Base-by-base conservation (phyloP, 2,888 invertebrate species). In the Andrena minutula region DNA sequence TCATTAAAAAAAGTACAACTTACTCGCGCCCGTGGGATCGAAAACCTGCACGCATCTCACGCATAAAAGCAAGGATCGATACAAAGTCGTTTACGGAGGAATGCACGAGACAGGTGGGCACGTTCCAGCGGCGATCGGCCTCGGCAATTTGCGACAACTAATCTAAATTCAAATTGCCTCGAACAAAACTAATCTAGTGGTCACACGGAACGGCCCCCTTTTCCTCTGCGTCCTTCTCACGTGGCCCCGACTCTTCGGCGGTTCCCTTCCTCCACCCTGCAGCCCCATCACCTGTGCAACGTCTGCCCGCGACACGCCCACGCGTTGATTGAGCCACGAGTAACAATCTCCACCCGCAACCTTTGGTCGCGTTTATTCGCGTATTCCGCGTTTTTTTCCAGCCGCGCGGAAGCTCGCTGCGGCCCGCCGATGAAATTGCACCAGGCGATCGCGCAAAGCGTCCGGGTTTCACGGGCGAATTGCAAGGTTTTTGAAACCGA, bases 161-260 rank as follows among this genome's bases (percentile, higher is more conserved):
- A 93, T 93, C 92, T 93, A 93, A 93, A 93, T 93, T 93, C 93
- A 93, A 93, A 93, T 93, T 92, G 91, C 90, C 89, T 90, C 91
- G 90, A 92, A 93, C 93, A 93, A 93, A 93, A 93, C 93, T 93
- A 93, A 93, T 93, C 92, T 91, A 87, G 90, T 87, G 90, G 90
- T 90, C 89, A 89, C 89, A 86, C 84, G 77, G 77, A 83, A 77
- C 86, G 83, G 84, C 76, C 72, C 79, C 58, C 65, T 70, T 83
- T 83, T 68, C 78, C 85, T 87, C 82, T 85, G 72, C 69, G 77
- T 78, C 69, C 68, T 71, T 41, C 76, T 61, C 76, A 65, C 76
- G 68, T 47, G 63, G 8, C 80, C 65, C 60, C 65, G 26, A 49
- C 64, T 58, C 64, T 68, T 69, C 83, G 63, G 61, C 73, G 28